Evolutionary conservation across 2,113 vertebrate species (phyloP).

Genomic region (Sinosuthora webbiana): DNA sequence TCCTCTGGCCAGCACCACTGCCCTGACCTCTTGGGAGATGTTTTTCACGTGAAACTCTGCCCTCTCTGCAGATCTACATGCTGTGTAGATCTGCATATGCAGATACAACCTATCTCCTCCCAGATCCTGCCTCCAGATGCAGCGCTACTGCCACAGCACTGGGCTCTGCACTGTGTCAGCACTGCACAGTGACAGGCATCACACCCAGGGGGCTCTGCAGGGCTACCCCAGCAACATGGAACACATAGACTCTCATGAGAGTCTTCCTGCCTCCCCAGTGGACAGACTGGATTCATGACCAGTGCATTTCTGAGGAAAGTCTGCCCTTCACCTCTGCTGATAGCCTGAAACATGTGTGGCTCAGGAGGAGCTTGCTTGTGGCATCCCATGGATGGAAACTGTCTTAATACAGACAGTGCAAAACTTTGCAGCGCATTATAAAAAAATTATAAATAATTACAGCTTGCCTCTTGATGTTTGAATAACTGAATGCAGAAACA

Average conservation of each 20-base stretch:
- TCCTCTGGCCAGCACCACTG: neutral
- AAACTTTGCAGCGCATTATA: neutral
- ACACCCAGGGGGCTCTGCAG: rapidly evolving
- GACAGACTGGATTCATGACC: neutral
- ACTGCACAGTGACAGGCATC: neutral
- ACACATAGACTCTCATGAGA: rapidly evolving
- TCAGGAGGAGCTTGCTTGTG: neutral
- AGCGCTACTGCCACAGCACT: neutral
- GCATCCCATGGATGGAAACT: neutral
- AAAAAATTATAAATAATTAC: neutral
- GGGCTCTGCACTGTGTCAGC: neutral
- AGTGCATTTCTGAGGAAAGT: neutral
- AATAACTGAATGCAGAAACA: neutral
- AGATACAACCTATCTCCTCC: neutral
- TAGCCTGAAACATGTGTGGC: rapidly evolving
- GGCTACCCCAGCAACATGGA: neutral
- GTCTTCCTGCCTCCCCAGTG: neutral
- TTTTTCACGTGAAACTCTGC: neutral
- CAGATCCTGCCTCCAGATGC: neutral
- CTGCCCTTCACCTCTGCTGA: neutral
- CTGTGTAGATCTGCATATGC: neutral
- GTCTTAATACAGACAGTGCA: neutral
- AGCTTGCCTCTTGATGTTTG: neutral
- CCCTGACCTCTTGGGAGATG: neutral
- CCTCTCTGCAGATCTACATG: neutral